phyloP scores from a whole-genome alignment of 2,113 vertebrate genomes.

The Elgaria multicarinata region DNA sequence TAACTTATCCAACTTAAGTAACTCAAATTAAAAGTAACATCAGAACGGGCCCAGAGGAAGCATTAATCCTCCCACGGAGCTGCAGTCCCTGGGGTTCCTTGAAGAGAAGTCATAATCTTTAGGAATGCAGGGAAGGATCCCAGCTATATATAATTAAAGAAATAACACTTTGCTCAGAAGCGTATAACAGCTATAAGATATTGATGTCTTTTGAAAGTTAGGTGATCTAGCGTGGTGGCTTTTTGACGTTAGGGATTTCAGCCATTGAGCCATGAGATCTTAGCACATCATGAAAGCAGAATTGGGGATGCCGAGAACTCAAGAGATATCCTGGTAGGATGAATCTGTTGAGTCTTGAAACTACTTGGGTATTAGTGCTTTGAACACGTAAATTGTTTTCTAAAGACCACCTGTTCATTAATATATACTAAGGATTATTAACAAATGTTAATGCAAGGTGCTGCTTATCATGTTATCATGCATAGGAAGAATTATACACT shows the following conservation, averaged over 20 bases:
- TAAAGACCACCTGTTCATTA: slow-evolving; percentile 71
- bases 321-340: slow-evolving; percentile 58
- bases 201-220: not conserved
- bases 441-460: not conserved
- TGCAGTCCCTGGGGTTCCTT: not conserved
- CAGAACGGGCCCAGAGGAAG: not conserved
- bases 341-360: slow-evolving; percentile 49
- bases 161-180: not conserved
- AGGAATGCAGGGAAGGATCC: not conserved
- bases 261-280: not conserved
- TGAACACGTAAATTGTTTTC: slow-evolving; percentile 68
- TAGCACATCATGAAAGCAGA: slow-evolving; percentile 5
- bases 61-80: not conserved
- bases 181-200: not conserved
- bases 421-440: slow-evolving; percentile 64
- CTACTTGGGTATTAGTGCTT: slow-evolving; percentile 65
- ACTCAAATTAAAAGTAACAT: not conserved
- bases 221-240: slow-evolving; percentile 11
- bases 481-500: slow-evolving; percentile 12
- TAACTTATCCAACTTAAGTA: not conserved
- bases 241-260: slow-evolving; percentile 4
- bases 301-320: slow-evolving; percentile 37
- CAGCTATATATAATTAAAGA: not conserved
- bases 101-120: slow-evolving; percentile 1
- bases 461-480: slow-evolving; percentile 1